Evolutionary conservation across 2,113 vertebrate species (phyloP), one percentile per base, ranked within the genome.

Genomic region (Poeciliopsis retropinna): DNA sequence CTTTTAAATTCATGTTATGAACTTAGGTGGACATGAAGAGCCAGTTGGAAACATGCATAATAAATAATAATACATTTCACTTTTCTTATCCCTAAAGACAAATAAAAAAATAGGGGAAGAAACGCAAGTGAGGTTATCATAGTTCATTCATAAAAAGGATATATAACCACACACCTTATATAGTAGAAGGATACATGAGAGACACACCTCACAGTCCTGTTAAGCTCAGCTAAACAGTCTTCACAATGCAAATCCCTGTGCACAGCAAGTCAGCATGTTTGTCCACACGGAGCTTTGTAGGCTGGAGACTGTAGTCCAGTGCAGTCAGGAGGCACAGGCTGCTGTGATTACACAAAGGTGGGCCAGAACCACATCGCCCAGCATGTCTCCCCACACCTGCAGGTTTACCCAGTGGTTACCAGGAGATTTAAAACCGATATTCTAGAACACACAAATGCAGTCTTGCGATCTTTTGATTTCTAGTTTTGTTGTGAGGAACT

Each of bases 221-320:
- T 91, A 92, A 92, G 87, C 90, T 94, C 92, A 94, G 93, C 93
- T 95, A 91, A 94, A 93, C 92, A 83, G 80, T 41, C 75, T 73
- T 86, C 75, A 93, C 91, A 94, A 93, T 92, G 79, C 86, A 94
- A 93, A 91, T 91, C 89, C 93, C 84, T 84, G 79, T 74, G 87
- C 80, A 81, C 87, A 90, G 81, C 91, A 76, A 88, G 92, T 95
- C 93, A 92, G 94, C 93, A 93, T 91, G 87, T 93, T 94, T 93
- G 76, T 64, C 62, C 87, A 84, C 77, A 73, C 30, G 63, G 75
- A 69, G 88, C 85, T 83, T 79, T 87, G 88, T 70, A 81, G 39
- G 82, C 79, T 51, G 76, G 91, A 88, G 72, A 77, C 60, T 91
- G 89, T 88, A 88, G 92, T 93, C 66, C 79, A 19, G 63, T 73